These are phyloP conservation scores for Cantharis nigra DNA, from an alignment of 2,888 invertebrate genomes.

Conservation along the genomic window DNA sequence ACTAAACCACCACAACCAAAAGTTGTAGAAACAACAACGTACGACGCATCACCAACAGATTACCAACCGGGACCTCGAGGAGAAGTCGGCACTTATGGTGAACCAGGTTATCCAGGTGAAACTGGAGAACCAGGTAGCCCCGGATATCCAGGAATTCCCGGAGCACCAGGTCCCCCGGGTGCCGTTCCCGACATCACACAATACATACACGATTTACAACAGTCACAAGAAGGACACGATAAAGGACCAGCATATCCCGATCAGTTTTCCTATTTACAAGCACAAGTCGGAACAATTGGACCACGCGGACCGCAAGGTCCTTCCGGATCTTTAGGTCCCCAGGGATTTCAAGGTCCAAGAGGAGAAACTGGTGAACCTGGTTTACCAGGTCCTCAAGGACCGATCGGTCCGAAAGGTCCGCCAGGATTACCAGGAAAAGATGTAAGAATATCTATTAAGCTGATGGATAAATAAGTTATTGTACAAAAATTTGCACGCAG, in stretches of 20 bases:
- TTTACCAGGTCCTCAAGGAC: constrained; percentile 64
- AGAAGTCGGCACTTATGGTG: constrained; percentile 60
- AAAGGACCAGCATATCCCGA: constrained; percentile 69
- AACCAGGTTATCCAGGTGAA: constrained; percentile 63
- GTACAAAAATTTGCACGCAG: constrained; percentile 51
- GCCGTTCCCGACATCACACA: constrained; percentile 73
- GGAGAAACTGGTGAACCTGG: constrained; percentile 83
- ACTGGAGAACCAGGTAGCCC: constrained; percentile 66
- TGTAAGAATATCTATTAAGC: constrained; percentile 55
- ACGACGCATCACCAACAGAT: constrained; percentile 32
- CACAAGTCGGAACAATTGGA: constrained; percentile 79
- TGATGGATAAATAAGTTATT: background rate
- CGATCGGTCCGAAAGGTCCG: constrained; percentile 66
- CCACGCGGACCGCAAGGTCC: constrained; percentile 78
- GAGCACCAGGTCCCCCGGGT: constrained; percentile 66
- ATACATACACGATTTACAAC: constrained; percentile 76
- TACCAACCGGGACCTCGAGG: constrained; percentile 57
- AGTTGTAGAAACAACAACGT: constrained; percentile 36
- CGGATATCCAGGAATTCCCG: constrained; percentile 70
- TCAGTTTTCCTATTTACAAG: constrained; percentile 76
- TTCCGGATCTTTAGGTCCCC: constrained; percentile 67
- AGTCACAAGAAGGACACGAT: constrained; percentile 71
- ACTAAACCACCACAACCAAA: constrained; percentile 30
- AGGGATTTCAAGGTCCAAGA: constrained; percentile 82
- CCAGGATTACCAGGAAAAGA: constrained; percentile 77